A percentile compares a stretch with the other conserved stretches of the same genome.
Conservation (phyloP, 2,797 vertebrate species). For the Microcaecilia unicolor region DNA sequence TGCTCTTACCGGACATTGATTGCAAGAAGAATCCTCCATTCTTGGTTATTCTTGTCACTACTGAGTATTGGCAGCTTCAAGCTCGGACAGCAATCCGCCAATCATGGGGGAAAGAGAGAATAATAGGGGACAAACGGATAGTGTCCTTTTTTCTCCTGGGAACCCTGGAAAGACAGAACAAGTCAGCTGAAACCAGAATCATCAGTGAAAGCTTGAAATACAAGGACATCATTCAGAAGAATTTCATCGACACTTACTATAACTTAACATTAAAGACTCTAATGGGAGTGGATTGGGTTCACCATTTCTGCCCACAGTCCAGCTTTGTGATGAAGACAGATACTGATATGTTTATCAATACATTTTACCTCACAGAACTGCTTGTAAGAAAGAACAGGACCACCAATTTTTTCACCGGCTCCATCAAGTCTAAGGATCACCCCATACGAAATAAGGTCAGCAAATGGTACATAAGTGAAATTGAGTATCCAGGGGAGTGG, state of each 20-base stretch:
- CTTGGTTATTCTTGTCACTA: constrained; percentile 49
- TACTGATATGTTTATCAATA: constrained; percentile 56
- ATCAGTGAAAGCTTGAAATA: constrained; percentile 25
- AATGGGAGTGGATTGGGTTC: constrained; percentile 57
- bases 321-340: constrained; percentile 57
- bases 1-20: constrained; percentile 23
- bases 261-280: constrained; percentile 64
- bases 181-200: not conserved
- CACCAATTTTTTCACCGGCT: constrained; percentile 45
- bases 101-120: constrained; percentile 43
- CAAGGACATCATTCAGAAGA: constrained; percentile 56
- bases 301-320: constrained; percentile 41
- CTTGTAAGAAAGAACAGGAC: constrained; percentile 45
- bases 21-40: constrained; percentile 45
- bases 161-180: not conserved
- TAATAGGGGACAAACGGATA: not conserved
- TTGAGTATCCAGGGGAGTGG: constrained; percentile 34
- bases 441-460: constrained; percentile 36
- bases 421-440: constrained; percentile 39
- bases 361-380: constrained; percentile 45
- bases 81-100: constrained; percentile 44
- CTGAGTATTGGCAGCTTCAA: not conserved
- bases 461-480: constrained; percentile 52
- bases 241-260: constrained; percentile 46
- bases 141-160: constrained; percentile 52